phyloP scores from a whole-genome alignment of 2,113 vertebrate genomes.

The Chaetodon auriga region DNA sequence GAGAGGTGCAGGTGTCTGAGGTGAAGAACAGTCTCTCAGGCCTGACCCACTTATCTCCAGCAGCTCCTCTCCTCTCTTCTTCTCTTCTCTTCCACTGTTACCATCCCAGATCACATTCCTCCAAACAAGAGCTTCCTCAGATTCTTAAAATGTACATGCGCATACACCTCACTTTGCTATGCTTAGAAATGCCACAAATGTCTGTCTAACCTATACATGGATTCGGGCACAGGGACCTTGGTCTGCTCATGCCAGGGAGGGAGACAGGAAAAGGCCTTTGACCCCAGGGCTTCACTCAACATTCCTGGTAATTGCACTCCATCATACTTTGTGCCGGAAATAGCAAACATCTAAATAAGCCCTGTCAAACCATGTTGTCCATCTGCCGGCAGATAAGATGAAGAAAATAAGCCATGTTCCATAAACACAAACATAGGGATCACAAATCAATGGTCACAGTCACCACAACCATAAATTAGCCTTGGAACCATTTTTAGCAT shows the following conservation, averaged over 20 bases:
- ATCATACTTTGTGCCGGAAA: conserved; percentile 80
- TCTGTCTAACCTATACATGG: conserved; percentile 37
- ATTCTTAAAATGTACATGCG: conserved; percentile 39
- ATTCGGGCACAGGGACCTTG: conserved; percentile 34
- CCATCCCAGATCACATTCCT: conserved; percentile 23
- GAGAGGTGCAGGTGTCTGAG: conserved; percentile 89
- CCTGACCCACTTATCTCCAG: conserved; percentile 73
- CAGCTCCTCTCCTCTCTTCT: conserved; percentile 44
- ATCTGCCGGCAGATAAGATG: conserved; percentile 83
- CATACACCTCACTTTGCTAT: conserved; percentile 16
- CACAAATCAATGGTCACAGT: conserved; percentile 81
- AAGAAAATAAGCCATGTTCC: conserved; percentile 76
- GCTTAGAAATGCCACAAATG: conserved; percentile 36
- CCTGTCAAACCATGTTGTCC: conserved; percentile 78
- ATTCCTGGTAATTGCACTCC: conserved; percentile 79
- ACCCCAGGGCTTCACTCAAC: conserved; percentile 72
- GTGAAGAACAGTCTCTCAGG: conserved; percentile 79
- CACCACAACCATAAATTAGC: conserved; percentile 83
- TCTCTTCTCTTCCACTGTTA: conserved; percentile 19
- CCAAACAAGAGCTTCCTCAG: conserved; percentile 34
- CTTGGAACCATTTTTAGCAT: conserved; percentile 80
- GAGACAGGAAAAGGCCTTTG: conserved; percentile 83
- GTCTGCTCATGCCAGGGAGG: conserved; percentile 66
- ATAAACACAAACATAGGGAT: conserved; percentile 85
- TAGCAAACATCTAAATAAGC: conserved; percentile 85